Evolutionary conservation across 1,140 invertebrate genomes (phyloP).

Genomic region (Asbolus verrucosus): DNA sequence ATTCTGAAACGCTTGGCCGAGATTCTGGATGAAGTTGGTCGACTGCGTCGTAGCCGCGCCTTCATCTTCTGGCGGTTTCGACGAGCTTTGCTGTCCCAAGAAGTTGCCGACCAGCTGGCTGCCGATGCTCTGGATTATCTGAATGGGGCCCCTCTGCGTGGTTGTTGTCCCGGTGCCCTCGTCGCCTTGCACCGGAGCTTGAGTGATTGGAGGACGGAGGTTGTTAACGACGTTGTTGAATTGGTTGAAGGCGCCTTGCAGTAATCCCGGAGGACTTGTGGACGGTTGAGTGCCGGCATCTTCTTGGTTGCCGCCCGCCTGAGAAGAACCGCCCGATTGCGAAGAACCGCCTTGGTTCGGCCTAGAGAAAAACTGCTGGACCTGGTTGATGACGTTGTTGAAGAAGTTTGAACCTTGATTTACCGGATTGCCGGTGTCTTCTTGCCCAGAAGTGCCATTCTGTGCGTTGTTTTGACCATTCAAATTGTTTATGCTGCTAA

Average conservation of each 20-base stretch:
- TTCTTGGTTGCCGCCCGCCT: constrained; percentile 1
- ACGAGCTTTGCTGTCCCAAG: too few species aligned
- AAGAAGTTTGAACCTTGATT: constrained; percentile 21
- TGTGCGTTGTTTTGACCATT: neutral
- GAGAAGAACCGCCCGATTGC: neutral
- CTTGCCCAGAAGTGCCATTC: neutral
- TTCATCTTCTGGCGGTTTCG: too few species aligned
- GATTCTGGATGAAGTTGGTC: constrained; percentile 44
- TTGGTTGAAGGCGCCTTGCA: constrained; percentile 42
- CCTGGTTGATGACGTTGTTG: neutral
- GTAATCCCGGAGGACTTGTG: constrained; percentile 1
- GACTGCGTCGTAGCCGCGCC: constrained; percentile 12
- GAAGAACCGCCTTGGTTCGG: too few species aligned
- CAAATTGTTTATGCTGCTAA: constrained; percentile 18
- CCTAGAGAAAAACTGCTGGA: constrained; percentile 31
- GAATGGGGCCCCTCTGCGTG: too few species aligned
- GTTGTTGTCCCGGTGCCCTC: too few species aligned
- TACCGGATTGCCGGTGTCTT: constrained; percentile 6
- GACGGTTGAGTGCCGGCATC: constrained; percentile 20
- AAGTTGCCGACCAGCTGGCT: too few species aligned
- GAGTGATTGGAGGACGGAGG: constrained; percentile 12
- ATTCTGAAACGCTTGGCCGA: constrained; percentile 49
- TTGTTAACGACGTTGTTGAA: constrained; percentile 33
- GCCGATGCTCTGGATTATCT: too few species aligned
- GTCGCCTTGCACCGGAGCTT: constrained; percentile 35